Percentiles rank a stretch among this genome's conserved stretches.
Evolutionary conservation across 2,113 vertebrate species (phyloP).

Genomic region (Xerus inauris): DNA sequence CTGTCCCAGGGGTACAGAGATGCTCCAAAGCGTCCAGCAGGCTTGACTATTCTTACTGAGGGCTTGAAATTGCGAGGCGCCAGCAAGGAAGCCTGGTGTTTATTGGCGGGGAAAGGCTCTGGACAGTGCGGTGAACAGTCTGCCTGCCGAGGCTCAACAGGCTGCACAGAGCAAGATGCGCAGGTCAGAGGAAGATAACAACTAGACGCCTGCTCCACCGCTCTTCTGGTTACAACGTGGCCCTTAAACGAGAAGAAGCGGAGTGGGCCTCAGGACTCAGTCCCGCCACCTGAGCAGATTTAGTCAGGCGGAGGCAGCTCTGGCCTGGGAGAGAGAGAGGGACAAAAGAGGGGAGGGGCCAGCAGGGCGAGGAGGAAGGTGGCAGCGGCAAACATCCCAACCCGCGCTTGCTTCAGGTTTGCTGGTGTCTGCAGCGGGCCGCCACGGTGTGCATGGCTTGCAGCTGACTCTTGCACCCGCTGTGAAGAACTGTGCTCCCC

Average conservation of each 20-base stretch:
- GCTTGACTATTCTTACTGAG: background rate
- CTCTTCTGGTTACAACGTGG: background rate
- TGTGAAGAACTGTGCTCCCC: background rate
- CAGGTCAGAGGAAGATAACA: background rate
- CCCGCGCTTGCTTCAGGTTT: background rate
- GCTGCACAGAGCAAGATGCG: background rate
- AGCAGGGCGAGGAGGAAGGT: no score
- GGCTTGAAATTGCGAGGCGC: background rate
- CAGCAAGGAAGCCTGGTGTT: background rate
- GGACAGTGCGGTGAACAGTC: no score
- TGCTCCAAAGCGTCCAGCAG: background rate
- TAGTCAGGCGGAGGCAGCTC: background rate
- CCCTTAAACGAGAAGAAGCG: background rate
- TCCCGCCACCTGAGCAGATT: no score
- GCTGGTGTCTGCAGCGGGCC: background rate
- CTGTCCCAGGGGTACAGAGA: background rate
- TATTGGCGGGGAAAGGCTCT: background rate
- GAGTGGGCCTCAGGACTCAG: background rate
- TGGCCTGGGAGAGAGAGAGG: background rate
- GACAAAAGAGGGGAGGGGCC: background rate
- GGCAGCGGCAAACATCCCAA: background rate
- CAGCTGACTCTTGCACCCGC: background rate
- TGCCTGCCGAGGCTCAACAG: background rate
- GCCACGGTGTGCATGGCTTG: no score
- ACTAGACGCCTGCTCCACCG: no score